Conservation (phyloP, 2,888 invertebrate species). For the Tuta absoluta region DNA sequence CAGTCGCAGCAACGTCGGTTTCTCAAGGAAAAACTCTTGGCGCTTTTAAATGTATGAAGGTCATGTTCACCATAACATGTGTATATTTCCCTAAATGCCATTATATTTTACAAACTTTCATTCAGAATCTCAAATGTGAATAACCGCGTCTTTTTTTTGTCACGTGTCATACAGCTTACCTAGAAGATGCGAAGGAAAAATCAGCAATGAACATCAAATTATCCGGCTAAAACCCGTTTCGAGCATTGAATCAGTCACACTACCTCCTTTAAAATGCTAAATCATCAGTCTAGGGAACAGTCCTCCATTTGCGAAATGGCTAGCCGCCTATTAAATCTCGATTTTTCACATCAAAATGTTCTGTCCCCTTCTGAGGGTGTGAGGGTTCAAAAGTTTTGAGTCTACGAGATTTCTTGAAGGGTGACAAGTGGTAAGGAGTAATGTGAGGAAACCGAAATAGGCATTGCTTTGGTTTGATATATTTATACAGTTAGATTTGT, state of each 20-base stretch:
- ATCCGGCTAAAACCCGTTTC: constrained; percentile 24
- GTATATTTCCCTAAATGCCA: too few relatives aligned
- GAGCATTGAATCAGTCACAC: constrained; percentile 32
- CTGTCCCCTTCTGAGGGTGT: constrained; percentile 40
- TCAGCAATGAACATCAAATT: constrained; percentile 1
- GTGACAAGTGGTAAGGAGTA: not conserved
- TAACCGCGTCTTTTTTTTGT: too few relatives aligned
- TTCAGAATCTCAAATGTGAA: too few relatives aligned
- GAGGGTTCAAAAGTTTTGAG: constrained; percentile 23
- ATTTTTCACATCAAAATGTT: constrained; percentile 68
- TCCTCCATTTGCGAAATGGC: constrained; percentile 59
- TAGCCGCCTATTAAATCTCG: constrained; percentile 76
- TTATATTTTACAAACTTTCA: too few relatives aligned
- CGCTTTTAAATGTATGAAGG: too few relatives aligned
- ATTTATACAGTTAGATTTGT: constrained; percentile 4
- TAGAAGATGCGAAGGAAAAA: too few relatives aligned
- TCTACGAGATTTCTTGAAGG: constrained; percentile 23
- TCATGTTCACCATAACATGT: too few relatives aligned
- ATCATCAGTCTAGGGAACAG: constrained; percentile 50
- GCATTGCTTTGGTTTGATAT: not conserved
- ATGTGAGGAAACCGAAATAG: constrained; percentile 9
- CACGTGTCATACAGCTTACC: too few relatives aligned
- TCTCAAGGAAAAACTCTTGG: too few relatives aligned
- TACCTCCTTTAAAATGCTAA: constrained; percentile 39
- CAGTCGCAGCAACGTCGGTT: too few relatives aligned